Evolutionary conservation across 2,797 vertebrate genomes (phyloP).

Genomic region (Poliocrania exsul): DNA sequence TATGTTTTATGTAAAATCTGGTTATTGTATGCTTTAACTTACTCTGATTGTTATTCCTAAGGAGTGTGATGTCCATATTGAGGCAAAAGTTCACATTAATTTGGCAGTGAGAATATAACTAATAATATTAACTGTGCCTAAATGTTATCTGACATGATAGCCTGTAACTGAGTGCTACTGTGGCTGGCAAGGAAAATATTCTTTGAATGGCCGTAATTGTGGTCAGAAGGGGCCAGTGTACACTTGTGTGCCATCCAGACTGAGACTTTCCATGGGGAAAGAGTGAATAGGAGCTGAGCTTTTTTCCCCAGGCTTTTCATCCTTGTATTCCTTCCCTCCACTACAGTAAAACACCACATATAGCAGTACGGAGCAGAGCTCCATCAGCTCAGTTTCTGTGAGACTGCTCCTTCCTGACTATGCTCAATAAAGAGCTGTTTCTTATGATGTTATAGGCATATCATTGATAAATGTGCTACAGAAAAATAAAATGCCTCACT

Average conservation of each 20-base stretch:
- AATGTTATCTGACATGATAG: neutral
- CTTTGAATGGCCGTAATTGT: neutral
- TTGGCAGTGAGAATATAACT: neutral
- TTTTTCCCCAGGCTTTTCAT: neutral
- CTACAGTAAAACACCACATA: rapidly evolving
- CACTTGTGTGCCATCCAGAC: too few relatives aligned
- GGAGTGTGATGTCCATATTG: neutral
- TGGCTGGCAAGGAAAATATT: neutral
- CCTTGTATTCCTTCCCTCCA: neutral
- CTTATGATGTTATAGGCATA: neutral
- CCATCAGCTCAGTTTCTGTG: neutral
- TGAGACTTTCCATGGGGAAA: neutral
- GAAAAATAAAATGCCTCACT: neutral
- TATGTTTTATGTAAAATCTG: neutral
- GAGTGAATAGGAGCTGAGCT: neutral
- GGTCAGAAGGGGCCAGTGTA: neutral
- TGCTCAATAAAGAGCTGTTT: neutral
- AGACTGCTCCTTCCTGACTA: neutral
- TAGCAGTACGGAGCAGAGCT: neutral
- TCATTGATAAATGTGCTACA: neutral
- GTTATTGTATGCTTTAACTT: neutral
- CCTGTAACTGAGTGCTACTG: neutral
- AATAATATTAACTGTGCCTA: neutral
- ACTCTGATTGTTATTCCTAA: neutral
- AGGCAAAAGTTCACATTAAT: neutral